Conservation (phyloP, 2,113 vertebrate species). For the Actenoides hombroni region DNA sequence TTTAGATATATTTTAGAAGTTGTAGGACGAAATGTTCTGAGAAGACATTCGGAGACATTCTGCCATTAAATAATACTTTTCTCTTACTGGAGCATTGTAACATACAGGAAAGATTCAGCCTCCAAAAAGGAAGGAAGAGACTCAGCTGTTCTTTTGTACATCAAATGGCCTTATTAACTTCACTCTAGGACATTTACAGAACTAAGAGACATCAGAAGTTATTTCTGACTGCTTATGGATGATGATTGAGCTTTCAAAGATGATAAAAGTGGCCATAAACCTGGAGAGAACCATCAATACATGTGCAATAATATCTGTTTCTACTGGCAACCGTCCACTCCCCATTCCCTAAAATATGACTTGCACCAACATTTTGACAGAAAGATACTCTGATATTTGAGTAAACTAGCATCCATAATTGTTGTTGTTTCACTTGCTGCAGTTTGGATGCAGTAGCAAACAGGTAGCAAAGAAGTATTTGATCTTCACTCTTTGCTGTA, state of each 20-base stretch:
- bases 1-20: neutral
- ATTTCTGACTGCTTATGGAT: neutral
- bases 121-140: neutral
- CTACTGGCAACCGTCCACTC: neutral
- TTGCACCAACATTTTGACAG: neutral
- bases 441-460: neutral
- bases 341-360: neutral
- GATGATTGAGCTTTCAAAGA: constrained; percentile 18
- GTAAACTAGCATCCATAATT: neutral
- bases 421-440: neutral
- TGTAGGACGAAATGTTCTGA: neutral
- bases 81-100: neutral
- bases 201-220: neutral
- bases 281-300: neutral
- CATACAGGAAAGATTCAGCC: neutral
- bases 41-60: neutral
- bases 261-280: neutral
- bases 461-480: neutral
- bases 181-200: neutral
- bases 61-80: neutral
- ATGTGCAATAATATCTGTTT: neutral
- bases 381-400: neutral
- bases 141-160: neutral
- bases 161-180: constrained; percentile 2
- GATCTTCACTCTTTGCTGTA: neutral